These are phyloP conservation scores for Prostheceraeus crozeri DNA, from an alignment of 2,888 invertebrate genomes.

Conservation along the genomic window DNA sequence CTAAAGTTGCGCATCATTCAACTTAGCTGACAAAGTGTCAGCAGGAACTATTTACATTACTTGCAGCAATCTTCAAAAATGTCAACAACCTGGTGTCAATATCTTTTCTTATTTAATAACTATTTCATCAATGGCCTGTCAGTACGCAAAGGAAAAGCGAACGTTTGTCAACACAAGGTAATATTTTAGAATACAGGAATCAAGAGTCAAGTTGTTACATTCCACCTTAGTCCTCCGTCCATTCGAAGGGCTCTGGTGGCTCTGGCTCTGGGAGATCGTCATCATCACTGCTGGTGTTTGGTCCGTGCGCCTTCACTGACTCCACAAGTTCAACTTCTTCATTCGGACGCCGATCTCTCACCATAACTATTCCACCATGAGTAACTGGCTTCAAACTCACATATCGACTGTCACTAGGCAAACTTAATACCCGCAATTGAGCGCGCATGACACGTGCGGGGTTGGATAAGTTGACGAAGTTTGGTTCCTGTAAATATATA, in stretches of 20 bases:
- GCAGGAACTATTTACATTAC: no score
- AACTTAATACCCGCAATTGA: constrained; percentile 66
- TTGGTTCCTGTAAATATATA: constrained; percentile 77
- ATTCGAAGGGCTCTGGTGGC: constrained; percentile 95
- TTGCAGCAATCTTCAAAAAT: no score
- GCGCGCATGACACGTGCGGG: constrained; percentile 88
- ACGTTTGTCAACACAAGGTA: no score
- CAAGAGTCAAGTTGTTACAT: no score
- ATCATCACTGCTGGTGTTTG: constrained; percentile 62
- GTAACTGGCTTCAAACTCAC: constrained; percentile 71
- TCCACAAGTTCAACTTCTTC: constrained; percentile 78
- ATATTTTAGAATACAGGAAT: no score
- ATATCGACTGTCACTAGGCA: constrained; percentile 75
- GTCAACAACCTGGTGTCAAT: no score
- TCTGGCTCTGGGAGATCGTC: constrained; percentile 72
- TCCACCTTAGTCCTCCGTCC: constrained; percentile 74
- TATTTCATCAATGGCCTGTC: no score
- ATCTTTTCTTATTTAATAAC: no score
- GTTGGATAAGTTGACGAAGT: constrained; percentile 81
- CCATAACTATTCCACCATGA: constrained; percentile 91
- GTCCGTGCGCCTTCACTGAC: constrained; percentile 67
- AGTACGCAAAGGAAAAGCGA: no score
- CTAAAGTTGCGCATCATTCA: no score
- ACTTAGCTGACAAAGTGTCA: no score
- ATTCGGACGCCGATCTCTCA: constrained; percentile 73